Percentiles rank a stretch among this genome's conserved stretches.
phyloP scores from a whole-genome alignment of 2,888 invertebrate genomes.

The Epinotia bilunana region DNA sequence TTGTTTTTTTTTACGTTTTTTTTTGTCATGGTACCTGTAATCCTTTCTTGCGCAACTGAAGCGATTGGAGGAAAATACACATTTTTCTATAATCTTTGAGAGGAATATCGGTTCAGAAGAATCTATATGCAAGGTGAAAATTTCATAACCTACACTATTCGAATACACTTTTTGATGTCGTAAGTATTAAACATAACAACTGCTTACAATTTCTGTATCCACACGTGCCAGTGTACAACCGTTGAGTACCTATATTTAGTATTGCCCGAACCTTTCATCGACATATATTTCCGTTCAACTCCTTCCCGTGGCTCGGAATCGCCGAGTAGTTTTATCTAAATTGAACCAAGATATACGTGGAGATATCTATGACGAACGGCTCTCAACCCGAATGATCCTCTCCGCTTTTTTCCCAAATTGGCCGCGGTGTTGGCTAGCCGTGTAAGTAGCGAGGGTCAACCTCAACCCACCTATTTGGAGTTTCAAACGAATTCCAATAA shows the following conservation, averaged over 20 bases:
- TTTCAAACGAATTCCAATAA: constrained; percentile 32
- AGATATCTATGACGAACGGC: constrained; percentile 34
- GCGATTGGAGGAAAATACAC: no score
- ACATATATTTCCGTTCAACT: constrained; percentile 28
- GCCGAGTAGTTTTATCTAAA: constrained; percentile 41
- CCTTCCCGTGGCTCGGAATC: constrained; percentile 14
- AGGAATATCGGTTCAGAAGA: no score
- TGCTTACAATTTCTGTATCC: background rate
- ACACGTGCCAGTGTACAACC: background rate
- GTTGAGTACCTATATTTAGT: background rate
- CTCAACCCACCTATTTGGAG: constrained; percentile 17
- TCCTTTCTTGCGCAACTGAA: no score
- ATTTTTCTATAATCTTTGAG: no score
- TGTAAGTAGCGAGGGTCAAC: constrained; percentile 24
- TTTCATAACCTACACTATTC: no score
- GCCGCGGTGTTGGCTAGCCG: constrained; percentile 7
- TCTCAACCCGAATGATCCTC: constrained; percentile 19
- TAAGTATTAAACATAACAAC: no score
- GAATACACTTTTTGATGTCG: no score
- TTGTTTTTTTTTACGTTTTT: no score
- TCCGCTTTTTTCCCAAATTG: constrained; percentile 34
- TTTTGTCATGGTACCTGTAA: no score
- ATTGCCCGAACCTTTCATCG: background rate
- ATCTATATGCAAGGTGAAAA: no score
- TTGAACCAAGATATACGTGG: constrained; percentile 30